Base-by-base conservation (phyloP, 1,140 invertebrate genomes). In the Leptopilina boulardi region DNA sequence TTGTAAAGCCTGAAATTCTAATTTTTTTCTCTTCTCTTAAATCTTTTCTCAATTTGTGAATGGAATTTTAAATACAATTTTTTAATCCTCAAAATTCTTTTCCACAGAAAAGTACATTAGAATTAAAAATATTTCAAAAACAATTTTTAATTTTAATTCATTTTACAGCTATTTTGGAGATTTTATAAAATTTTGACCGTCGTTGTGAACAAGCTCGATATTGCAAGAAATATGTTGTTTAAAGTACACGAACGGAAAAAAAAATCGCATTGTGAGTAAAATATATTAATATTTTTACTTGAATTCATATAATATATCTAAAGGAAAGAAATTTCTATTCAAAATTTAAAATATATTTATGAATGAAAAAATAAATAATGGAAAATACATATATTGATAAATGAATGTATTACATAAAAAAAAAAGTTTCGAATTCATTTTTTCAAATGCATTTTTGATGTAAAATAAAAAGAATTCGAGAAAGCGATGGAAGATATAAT, bases 201-300 rank as follows among this genome's bases (percentile, higher is more conserved):
- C 3, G 26, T 34, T 30, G 10, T 66, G 26, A 66, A 66, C 59
- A 66, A 34, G 59, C 59, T 66, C 26, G 59, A 66, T 66, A 34
- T 30, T 66, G 59, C 11, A 66, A 66, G 26, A 30, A 8, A 66
- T 66, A 21, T 59, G 10, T 8, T 15, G 13, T 26, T 13, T 0
- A 66, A 54, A 11, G 10, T 3, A 23, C n/a, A n/a, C n/a, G 66
- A 79, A 76, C 66, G 19, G 15, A 42, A 76, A 80, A 18, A 82
- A 56, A 83, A 79, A 84, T 82, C 73, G 84, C 73, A 83, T 76
- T 79, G 81, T 80, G 84, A 82, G 83, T 79, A 79, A 86, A 30
- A 30, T 82, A 87, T 83, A 83, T 89, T 89, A 85, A 88, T 89
- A 88, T 89, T 90, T 90, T 89, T 88, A 89, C 87, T 87, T 88